Conservation (phyloP, 1,140 invertebrate genomes). For the Drosophila bipectinata region DNA sequence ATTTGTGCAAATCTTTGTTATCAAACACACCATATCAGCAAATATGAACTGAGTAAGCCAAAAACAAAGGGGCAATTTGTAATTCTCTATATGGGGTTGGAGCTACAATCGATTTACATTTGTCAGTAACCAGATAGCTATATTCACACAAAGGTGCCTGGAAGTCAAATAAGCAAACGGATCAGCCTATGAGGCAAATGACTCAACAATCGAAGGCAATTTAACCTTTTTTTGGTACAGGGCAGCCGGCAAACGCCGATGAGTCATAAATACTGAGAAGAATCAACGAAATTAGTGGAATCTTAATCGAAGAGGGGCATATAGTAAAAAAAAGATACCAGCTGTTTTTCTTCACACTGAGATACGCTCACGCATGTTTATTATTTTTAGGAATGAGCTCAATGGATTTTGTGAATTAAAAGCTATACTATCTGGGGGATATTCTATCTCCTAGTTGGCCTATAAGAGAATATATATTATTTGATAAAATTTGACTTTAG, state of each 20-base stretch:
- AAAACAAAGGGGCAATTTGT: constrained; percentile 11
- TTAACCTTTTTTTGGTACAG: constrained; percentile 47
- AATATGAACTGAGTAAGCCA: background rate
- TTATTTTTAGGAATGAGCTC: constrained; percentile 73
- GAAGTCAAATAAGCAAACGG: constrained; percentile 1
- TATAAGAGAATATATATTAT: background rate
- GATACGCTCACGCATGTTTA: constrained; percentile 44
- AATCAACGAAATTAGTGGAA: constrained; percentile 18
- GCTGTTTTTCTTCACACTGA: constrained; percentile 43
- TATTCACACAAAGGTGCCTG: constrained; percentile 12
- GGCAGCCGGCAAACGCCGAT: constrained; percentile 51
- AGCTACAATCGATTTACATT: constrained; percentile 10
- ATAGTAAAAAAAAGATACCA: constrained; percentile 20
- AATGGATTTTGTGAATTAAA: constrained; percentile 31
- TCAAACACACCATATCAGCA: background rate
- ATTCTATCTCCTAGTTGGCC: background rate
- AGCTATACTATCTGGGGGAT: constrained; percentile 18
- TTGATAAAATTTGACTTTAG: background rate
- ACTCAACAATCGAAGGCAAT: constrained; percentile 51
- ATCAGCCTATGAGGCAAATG: constrained; percentile 22
- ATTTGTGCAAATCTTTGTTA: background rate
- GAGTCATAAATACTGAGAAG: constrained; percentile 31
- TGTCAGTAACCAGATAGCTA: background rate
- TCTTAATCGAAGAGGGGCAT: constrained; percentile 26
- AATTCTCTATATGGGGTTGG: background rate